Conservation (phyloP, 2,888 invertebrate genomes). For the Lasioglossum figueresi region DNA sequence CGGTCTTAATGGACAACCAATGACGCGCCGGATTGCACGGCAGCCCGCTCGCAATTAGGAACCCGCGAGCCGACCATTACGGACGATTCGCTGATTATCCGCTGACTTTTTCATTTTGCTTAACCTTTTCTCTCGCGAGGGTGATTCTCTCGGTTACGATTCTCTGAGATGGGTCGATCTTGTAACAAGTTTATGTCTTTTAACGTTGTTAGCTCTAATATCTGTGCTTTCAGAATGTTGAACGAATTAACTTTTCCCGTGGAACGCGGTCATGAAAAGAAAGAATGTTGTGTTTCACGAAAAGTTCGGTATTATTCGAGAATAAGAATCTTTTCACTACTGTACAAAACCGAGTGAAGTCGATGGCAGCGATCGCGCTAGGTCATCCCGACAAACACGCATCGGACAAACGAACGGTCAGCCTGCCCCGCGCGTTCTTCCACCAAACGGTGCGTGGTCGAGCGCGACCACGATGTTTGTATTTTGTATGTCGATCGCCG, state of each 20-base stretch:
- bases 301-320: background rate
- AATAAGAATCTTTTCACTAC: background rate
- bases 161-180: background rate
- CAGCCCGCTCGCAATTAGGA: background rate
- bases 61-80: background rate
- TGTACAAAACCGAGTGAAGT: too few relatives aligned
- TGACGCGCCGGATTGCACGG: background rate
- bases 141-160: background rate
- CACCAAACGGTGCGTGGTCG: too few relatives aligned
- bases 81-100: background rate
- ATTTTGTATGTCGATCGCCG: too few relatives aligned
- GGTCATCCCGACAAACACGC: too few relatives aligned
- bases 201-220: background rate
- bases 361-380: too few relatives aligned
- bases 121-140: background rate
- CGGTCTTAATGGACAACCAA: conserved; percentile 1
- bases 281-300: background rate
- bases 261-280: too few relatives aligned
- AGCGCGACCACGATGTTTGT: too few relatives aligned
- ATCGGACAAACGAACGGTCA: too few relatives aligned
- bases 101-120: background rate
- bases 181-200: background rate
- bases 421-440: too few relatives aligned
- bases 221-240: background rate
- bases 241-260: too few relatives aligned